These are phyloP conservation scores for Montipora sp. DNA, from an alignment of 64 coral and sea anemone genomes.

Conservation along the genomic window DNA sequence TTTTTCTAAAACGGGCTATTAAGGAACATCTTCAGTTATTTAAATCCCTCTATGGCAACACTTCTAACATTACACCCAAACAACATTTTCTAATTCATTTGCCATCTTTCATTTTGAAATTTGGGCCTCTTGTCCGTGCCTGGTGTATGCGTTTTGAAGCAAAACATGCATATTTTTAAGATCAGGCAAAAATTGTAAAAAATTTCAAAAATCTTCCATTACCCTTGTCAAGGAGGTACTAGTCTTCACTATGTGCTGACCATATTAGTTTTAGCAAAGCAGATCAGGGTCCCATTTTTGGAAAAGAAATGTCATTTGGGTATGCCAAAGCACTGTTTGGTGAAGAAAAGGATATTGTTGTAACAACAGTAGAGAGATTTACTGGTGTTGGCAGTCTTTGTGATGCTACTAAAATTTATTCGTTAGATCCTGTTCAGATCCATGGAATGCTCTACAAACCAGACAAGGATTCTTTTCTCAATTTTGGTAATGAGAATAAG, in stretches of 20 bases:
- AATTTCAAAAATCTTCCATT: slow-evolving; percentile 43
- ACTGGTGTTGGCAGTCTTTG: slow-evolving; percentile 4
- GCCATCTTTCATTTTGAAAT: slow-evolving; percentile 45
- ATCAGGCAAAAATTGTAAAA: slow-evolving; percentile 8
- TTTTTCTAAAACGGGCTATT: slow-evolving; percentile 29
- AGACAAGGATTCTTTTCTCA: slow-evolving; percentile 9
- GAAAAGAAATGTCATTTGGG: slow-evolving; percentile 3
- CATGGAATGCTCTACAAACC: slow-evolving; percentile 52
- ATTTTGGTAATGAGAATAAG: slow-evolving; percentile 10
- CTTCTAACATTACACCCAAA: slow-evolving; percentile 48
- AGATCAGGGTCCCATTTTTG: slow-evolving; percentile 22
- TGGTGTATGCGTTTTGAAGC: slow-evolving; percentile 74
- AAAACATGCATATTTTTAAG: slow-evolving; percentile 62
- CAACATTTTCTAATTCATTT: slow-evolving; percentile 56
- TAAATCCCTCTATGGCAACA: slow-evolving; percentile 32
- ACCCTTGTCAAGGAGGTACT: slow-evolving; percentile 10
- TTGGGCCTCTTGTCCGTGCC: slow-evolving; percentile 38
- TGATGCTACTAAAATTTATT: slow-evolving; percentile 8
- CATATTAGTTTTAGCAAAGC: slow-evolving; percentile 9
- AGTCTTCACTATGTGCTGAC: slow-evolving; percentile 14
- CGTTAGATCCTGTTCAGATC: slow-evolving; percentile 15
- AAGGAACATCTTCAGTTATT: slow-evolving; percentile 35
- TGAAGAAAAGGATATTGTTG: neutral
- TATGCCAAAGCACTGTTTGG: neutral
- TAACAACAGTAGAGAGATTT: slow-evolving; percentile 19